These are phyloP conservation scores for Andrena trimmerana DNA, from an alignment of 2,888 invertebrate species.

Conservation along the genomic window DNA sequence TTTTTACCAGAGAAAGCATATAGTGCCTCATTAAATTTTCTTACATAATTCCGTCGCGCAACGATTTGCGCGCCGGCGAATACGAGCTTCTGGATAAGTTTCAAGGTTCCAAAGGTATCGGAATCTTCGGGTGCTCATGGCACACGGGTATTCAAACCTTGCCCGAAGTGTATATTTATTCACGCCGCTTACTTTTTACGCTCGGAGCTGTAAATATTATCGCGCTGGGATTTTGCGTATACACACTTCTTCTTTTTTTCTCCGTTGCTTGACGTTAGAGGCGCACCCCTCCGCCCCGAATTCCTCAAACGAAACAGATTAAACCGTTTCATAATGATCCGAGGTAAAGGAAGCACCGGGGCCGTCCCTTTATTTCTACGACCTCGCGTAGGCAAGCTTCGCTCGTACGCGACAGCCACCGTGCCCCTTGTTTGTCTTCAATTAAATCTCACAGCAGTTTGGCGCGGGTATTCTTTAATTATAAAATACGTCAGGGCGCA, in stretches of 20 bases:
- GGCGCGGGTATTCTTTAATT: too few species aligned
- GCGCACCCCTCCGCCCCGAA: conserved; percentile 30
- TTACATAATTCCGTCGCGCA: conserved; percentile 20
- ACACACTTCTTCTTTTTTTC: conserved; percentile 42
- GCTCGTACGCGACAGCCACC: background rate
- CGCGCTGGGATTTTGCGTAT: conserved; percentile 55
- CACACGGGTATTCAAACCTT: conserved; percentile 43
- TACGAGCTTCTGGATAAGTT: conserved; percentile 27
- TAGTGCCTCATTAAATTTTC: conserved; percentile 5
- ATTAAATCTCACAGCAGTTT: too few species aligned
- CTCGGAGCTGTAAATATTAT: conserved; percentile 69
- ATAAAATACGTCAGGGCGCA: background rate
- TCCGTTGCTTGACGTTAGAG: conserved; percentile 52
- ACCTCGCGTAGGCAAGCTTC: background rate
- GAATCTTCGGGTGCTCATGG: conserved; percentile 43
- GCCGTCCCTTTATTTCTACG: background rate
- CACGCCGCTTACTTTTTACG: conserved; percentile 68
- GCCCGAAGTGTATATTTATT: conserved; percentile 67
- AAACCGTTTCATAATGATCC: conserved; percentile 23
- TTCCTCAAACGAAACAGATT: conserved; percentile 34
- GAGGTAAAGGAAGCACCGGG: background rate
- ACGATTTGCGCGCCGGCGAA: conserved; percentile 1
- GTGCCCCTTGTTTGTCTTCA: too few species aligned
- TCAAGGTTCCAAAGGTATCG: conserved; percentile 41
- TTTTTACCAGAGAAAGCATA: background rate